These are phyloP conservation scores for Oreortyx pictus DNA, from an alignment of 2,797 vertebrate species.

Conservation along the genomic window DNA sequence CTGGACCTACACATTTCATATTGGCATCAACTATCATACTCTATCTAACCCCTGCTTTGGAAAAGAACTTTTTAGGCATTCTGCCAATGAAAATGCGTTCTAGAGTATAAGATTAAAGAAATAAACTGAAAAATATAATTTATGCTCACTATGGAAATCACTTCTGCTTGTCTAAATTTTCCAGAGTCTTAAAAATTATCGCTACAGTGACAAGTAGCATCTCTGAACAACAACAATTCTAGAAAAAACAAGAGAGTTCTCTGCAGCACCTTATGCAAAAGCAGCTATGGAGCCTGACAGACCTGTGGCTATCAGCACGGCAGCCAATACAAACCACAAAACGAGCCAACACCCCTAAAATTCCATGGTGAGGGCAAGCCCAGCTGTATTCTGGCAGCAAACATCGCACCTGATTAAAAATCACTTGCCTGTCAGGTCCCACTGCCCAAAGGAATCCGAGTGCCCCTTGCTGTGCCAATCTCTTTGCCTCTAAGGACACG, in stretches of 20 bases:
- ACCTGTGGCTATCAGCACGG: not conserved
- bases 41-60: not conserved
- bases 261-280: not conserved
- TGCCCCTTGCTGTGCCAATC: not conserved
- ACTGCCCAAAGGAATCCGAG: not conserved
- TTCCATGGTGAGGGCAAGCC: not conserved
- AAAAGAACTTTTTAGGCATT: not conserved
- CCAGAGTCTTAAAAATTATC: not conserved
- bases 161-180: not conserved
- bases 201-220: not conserved
- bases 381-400: not conserved
- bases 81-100: not conserved
- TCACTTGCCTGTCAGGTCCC: not conserved
- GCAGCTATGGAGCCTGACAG: not conserved
- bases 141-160: not conserved
- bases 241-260: not conserved
- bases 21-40: not conserved
- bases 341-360: not conserved
- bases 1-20: constrained; percentile 2
- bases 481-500: not conserved
- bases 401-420: not conserved
- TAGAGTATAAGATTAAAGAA: not conserved
- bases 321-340: not conserved
- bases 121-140: not conserved
- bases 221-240: not conserved